phyloP scores from a whole-genome alignment of 2,113 vertebrate genomes.

The Nerophis lumbriciformis region DNA sequence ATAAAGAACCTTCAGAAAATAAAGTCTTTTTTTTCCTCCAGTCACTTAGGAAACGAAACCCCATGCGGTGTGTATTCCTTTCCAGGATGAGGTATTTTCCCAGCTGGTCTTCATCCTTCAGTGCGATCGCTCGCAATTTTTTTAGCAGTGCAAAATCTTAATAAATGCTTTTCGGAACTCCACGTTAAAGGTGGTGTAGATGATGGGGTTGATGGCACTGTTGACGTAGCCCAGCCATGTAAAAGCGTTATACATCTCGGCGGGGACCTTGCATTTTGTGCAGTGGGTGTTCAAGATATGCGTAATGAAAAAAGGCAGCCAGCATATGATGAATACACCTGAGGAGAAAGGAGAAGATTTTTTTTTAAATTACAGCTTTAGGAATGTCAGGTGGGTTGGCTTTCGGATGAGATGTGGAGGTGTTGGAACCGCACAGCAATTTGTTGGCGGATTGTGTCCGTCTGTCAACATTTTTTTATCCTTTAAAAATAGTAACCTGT shows the following conservation, averaged over 20 bases:
- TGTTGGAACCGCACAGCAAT: background rate
- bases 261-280: slow-evolving; percentile 84
- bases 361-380: slow-evolving; percentile 11
- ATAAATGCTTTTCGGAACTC: slow-evolving; percentile 98
- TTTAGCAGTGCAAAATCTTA: slow-evolving; percentile 95
- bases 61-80: slow-evolving; percentile 39
- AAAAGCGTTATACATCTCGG: slow-evolving; percentile 90
- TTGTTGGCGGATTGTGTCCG: too few relatives aligned
- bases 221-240: slow-evolving; percentile 98
- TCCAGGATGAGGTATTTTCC: slow-evolving; percentile 62
- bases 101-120: slow-evolving; percentile 33
- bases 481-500: too few relatives aligned
- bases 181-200: slow-evolving; percentile 97
- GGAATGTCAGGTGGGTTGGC: background rate
- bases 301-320: slow-evolving; percentile 98
- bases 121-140: slow-evolving; percentile 16
- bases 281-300: slow-evolving; percentile 98
- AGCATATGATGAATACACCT: slow-evolving; percentile 99
- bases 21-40: slow-evolving; percentile 20
- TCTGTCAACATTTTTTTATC: too few relatives aligned
- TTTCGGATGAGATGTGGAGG: background rate
- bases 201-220: slow-evolving; percentile 96
- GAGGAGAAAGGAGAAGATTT: slow-evolving; percentile 31
- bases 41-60: slow-evolving; percentile 33
- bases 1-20: slow-evolving; percentile 31